Evolutionary conservation across 2,113 vertebrate species (phyloP), one percentile per base, ranked within the genome.

Genomic region (Morone chrysops): DNA sequence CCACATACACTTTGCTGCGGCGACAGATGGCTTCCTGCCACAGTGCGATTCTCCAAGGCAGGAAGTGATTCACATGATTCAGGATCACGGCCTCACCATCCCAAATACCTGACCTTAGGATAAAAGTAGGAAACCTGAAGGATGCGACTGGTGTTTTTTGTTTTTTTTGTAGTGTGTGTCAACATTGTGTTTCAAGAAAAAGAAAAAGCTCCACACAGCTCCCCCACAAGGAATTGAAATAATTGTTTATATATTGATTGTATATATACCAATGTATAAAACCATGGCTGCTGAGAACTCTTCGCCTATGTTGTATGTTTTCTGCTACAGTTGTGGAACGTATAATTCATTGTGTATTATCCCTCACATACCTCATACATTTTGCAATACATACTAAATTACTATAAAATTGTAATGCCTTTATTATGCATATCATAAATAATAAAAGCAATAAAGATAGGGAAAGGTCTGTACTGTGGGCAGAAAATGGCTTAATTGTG

Each of bases 11-110:
- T 66, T 45, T 56, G 59, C 70, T 62, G 47, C 11, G 6, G 82
- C 6, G n/a, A 63, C 78, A 75, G 75, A 84, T 82, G 85, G 82
- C 75, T 41, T 40, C 38, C 36, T 72, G 81, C 67, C 60, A 70
- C 83, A 40, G 62, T 14, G 60, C 8, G 62, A 63, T 16, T 5
- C 31, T 31, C 31, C 2, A 48, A 84, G 13, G 31, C 51, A 20
- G 63, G 51, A 40, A n/a, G 60, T 48, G 14, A 75, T 45, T 68
- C 41, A 56, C 62, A 67, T n/a, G 31, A 14, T 31, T 17, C 31
- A 50, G 22, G 48, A 69, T 41, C 48, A 62, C 11, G 8, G 7
- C 31, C 13, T 10, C 48, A 12, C 50, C n/a, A 38, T 48, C 62
- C 18, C 40, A 59, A 56, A 76, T 4, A 71, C 40, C 40, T 40